phyloP scores from a whole-genome alignment of 2,113 vertebrate genomes.

The Crotalus viridis region DNA sequence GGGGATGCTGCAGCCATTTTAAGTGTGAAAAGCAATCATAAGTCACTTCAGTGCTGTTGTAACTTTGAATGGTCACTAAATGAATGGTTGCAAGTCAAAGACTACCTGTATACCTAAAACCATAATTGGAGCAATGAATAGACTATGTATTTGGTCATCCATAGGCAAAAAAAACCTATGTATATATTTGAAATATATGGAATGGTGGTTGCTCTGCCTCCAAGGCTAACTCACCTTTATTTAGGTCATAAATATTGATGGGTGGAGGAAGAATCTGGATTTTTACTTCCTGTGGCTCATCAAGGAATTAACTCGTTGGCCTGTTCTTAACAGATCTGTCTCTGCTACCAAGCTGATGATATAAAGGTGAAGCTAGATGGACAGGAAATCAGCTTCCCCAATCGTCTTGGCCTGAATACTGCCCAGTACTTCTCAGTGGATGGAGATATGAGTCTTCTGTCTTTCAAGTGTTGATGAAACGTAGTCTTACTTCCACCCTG shows the following conservation, averaged over 20 bases:
- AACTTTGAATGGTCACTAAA: neutral
- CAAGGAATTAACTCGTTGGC: neutral
- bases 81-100: neutral
- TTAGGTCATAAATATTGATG: neutral
- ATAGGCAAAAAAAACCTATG: neutral
- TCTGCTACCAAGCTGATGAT: neutral
- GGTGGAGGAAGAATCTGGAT: neutral
- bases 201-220: neutral
- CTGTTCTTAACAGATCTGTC: neutral
- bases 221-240: neutral
- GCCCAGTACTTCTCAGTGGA: neutral
- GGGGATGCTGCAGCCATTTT: neutral
- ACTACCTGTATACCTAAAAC: neutral
- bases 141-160: neutral
- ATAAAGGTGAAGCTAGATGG: neutral
- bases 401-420: neutral
- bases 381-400: conserved; percentile 6
- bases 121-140: neutral
- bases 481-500: neutral
- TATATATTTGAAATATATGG: neutral
- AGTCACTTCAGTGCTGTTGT: neutral
- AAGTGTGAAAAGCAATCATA: neutral
- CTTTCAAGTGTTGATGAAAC: neutral
- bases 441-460: neutral
- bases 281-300: neutral